phyloP scores from a whole-genome alignment of 2,888 invertebrate genomes.

The Hipparchia sbordonii region DNA sequence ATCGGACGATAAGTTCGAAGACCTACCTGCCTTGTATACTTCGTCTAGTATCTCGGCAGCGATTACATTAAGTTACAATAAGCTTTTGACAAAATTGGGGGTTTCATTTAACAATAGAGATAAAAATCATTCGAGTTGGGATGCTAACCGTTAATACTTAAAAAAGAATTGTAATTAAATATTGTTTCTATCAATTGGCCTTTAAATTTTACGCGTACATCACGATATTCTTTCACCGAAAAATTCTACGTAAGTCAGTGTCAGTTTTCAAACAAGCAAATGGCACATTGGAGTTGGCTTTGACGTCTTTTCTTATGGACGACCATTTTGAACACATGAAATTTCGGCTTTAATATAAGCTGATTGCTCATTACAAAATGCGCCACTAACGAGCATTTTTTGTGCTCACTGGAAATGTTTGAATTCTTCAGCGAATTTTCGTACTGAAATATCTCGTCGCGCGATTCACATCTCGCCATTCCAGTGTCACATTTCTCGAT shows the following conservation, averaged over 20 bases:
- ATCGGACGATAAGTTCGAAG: constrained; percentile 30
- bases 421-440: no score
- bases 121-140: constrained; percentile 12
- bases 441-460: no score
- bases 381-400: background rate
- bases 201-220: constrained; percentile 7
- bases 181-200: constrained; percentile 14
- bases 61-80: background rate
- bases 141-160: constrained; percentile 3
- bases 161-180: constrained; percentile 8
- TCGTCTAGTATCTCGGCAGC: constrained; percentile 42
- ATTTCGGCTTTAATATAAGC: background rate
- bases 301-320: background rate
- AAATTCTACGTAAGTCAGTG: background rate
- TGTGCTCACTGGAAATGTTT: no score
- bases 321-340: background rate
- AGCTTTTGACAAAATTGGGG: constrained; percentile 1
- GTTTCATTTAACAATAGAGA: background rate
- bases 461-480: background rate
- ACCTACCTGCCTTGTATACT: constrained; percentile 40
- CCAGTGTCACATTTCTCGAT: background rate
- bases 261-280: background rate
- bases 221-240: background rate
- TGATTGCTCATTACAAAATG: background rate
- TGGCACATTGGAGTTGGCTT: background rate